Percentiles rank a stretch among this genome's conserved stretches.
phyloP scores from a whole-genome alignment of 2,797 vertebrate species.

The Peromyscus eremicus region DNA sequence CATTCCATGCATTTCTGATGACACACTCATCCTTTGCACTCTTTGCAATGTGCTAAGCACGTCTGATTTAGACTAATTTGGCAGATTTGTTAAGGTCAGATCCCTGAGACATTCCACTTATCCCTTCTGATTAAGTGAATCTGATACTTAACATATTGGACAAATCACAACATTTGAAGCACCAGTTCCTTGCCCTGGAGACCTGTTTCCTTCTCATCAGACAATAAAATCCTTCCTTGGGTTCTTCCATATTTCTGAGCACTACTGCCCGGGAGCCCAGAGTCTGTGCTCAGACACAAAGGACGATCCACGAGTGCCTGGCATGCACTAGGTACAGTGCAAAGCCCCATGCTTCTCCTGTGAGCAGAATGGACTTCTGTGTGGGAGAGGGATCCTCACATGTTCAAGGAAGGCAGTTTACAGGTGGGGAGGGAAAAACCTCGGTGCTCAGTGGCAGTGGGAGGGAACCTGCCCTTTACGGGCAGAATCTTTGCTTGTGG shows the following conservation, averaged over 20 bases:
- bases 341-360: neutral
- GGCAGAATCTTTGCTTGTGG: neutral
- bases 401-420: neutral
- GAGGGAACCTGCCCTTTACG: neutral
- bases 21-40: constrained; percentile 37
- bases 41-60: neutral
- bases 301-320: neutral
- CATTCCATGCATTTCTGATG: constrained; percentile 73
- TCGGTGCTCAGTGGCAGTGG: neutral
- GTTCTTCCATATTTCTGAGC: neutral
- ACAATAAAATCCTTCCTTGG: neutral
- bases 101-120: neutral
- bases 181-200: neutral
- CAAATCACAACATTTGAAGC: neutral
- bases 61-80: constrained; percentile 19
- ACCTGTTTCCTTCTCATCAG: neutral
- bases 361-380: neutral
- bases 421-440: neutral
- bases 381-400: neutral
- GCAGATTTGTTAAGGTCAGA: neutral
- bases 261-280: neutral
- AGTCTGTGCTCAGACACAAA: neutral
- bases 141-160: neutral
- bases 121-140: neutral
- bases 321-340: neutral